Conservation (phyloP, 1,140 invertebrate genomes). For the Lordiphosa collinella region DNA sequence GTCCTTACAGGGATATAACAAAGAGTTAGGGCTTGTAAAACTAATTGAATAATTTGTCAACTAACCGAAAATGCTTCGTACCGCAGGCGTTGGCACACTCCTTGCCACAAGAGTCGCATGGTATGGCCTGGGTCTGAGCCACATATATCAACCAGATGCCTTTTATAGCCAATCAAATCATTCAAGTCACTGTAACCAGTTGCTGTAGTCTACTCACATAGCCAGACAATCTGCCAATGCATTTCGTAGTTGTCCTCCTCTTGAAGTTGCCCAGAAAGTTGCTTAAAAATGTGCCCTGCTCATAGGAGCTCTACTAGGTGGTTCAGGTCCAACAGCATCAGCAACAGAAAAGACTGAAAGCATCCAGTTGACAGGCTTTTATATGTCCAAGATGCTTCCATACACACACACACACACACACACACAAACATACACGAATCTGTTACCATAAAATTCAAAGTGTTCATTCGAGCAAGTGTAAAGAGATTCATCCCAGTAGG, state of each 20-base stretch:
- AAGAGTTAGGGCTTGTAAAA: neutral
- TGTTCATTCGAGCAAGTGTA: constrained; percentile 50
- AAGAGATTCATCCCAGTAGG: constrained; percentile 40
- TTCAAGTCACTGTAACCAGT: neutral
- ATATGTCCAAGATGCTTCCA: constrained; percentile 19
- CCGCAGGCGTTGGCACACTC: constrained; percentile 81
- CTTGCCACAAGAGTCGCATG: constrained; percentile 81
- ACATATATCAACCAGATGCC: constrained; percentile 54
- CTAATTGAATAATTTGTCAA: neutral
- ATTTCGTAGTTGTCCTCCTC: constrained; percentile 19
- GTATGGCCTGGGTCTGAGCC: constrained; percentile 61
- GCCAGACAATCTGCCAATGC: constrained; percentile 47
- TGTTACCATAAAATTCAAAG: constrained; percentile 48
- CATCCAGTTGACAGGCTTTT: constrained; percentile 18
- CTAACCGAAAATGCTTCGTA: constrained; percentile 81
- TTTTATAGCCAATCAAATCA: neutral
- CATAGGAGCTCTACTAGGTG: constrained; percentile 44
- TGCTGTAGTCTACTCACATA: constrained; percentile 34
- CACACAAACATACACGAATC: neutral
- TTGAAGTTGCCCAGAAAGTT: constrained; percentile 14
- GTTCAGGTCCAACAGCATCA: constrained; percentile 23
- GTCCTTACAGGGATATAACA: constrained; percentile 33
- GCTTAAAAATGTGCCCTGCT: constrained; percentile 30
- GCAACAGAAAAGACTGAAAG: constrained; percentile 57
- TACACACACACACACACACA: neutral